These are phyloP conservation scores for Cryptus armator DNA, from an alignment of 2,888 invertebrate genomes.

Conservation along the genomic window DNA sequence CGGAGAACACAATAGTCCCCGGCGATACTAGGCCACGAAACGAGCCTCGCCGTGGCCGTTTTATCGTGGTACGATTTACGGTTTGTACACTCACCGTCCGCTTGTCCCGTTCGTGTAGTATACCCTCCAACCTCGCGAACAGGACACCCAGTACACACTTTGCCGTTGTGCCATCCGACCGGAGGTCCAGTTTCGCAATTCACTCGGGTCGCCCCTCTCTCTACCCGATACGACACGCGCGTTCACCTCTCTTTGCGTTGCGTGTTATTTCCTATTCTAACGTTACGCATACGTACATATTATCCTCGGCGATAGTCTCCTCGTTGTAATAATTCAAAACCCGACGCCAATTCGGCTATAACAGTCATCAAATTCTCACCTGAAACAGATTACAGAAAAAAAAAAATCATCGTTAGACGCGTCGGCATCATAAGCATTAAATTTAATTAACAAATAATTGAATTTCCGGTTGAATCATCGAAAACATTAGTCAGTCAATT, in stretches of 20 bases:
- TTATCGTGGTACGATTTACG: slow-evolving; percentile 80
- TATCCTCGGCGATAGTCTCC: not conserved
- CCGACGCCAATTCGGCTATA: not conserved
- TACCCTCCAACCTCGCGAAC: slow-evolving; percentile 35
- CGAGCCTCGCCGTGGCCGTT: slow-evolving; percentile 73
- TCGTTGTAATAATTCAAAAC: not conserved
- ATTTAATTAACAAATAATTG: slow-evolving; percentile 15
- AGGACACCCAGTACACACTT: slow-evolving; percentile 33
- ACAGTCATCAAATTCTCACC: slow-evolving; percentile 65
- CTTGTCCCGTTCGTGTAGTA: slow-evolving; percentile 44
- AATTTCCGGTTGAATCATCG: slow-evolving; percentile 24
- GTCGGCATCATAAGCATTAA: not conserved
- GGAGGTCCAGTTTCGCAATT: slow-evolving; percentile 68
- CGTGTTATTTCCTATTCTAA: slow-evolving; percentile 5
- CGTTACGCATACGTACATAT: slow-evolving; percentile 8
- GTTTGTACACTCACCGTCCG: slow-evolving; percentile 70
- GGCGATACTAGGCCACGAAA: slow-evolving; percentile 71
- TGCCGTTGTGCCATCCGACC: slow-evolving; percentile 29
- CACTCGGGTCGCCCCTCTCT: slow-evolving; percentile 67
- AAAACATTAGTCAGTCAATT: slow-evolving; percentile 4
- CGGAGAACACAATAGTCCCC: slow-evolving; percentile 79
- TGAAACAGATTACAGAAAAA: slow-evolving; percentile 69
- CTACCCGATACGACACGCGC: slow-evolving; percentile 6
- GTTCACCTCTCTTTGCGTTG: not conserved
- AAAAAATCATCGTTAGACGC: slow-evolving; percentile 41